Conservation (phyloP, 1,140 invertebrate species). For the Drosophila lini region DNA sequence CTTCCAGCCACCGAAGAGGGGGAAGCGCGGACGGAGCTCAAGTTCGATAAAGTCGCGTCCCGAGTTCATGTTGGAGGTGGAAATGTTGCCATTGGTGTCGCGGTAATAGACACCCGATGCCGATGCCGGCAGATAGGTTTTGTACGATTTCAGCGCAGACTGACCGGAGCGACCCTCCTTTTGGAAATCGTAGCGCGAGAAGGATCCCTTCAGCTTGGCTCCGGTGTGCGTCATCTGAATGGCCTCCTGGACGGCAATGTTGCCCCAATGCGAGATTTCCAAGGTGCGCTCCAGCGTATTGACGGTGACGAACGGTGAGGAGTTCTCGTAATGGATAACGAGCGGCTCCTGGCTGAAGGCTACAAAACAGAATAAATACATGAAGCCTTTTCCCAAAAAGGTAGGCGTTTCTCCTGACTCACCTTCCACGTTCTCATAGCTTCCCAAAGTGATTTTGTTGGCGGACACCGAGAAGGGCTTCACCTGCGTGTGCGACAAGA, state of each 20-base stretch:
- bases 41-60: conserved; percentile 97
- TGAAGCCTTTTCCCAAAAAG: background rate
- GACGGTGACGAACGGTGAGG: conserved; percentile 97
- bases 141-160: conserved; percentile 96
- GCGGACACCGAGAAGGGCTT: conserved; percentile 93
- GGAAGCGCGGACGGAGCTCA: conserved; percentile 97
- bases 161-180: conserved; percentile 93
- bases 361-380: conserved; percentile 9
- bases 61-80: conserved; percentile 96
- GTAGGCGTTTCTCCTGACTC: background rate
- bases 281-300: conserved; percentile 93
- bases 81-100: conserved; percentile 99
- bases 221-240: conserved; percentile 97
- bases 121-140: conserved; percentile 94
- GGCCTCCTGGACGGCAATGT: conserved; percentile 98
- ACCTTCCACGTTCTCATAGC: conserved; percentile 90
- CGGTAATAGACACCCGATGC: conserved; percentile 95
- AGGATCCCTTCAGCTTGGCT: conserved; percentile 96
- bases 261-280: conserved; percentile 99
- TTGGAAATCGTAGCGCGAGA: conserved; percentile 98
- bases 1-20: conserved; percentile 99
- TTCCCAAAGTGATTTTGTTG: conserved; percentile 93
- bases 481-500: conserved; percentile 94
- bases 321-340: conserved; percentile 97
- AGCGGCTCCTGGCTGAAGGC: conserved; percentile 88